These are phyloP conservation scores for Macrotis lagotis DNA, from an alignment of 2,113 vertebrate genomes.

Conservation along the genomic window DNA sequence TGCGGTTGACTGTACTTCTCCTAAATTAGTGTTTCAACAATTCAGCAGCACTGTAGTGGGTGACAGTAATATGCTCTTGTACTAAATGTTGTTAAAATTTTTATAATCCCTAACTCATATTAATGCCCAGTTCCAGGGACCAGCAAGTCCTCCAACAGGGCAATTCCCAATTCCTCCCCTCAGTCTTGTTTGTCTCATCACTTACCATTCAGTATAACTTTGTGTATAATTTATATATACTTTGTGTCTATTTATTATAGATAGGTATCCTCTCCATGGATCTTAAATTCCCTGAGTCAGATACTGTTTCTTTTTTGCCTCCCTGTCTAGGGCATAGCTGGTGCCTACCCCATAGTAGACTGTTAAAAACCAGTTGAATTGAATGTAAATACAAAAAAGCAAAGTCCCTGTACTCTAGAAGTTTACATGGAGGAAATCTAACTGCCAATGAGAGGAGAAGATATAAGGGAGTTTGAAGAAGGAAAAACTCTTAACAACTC, in stretches of 20 bases:
- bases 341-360: neutral
- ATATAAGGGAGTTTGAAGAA: neutral
- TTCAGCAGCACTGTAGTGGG: neutral
- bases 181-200: neutral
- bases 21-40: neutral
- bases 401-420: neutral
- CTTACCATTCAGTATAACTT: neutral
- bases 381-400: neutral
- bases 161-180: neutral
- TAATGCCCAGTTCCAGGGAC: neutral
- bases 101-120: neutral
- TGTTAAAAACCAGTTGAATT: neutral
- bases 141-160: neutral
- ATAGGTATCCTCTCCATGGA: neutral
- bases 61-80: neutral
- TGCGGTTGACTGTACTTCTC: neutral
- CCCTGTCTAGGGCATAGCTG: neutral
- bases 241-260: neutral
- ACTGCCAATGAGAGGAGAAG: neutral
- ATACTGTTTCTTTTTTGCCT: neutral
- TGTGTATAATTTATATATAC: neutral
- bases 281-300: neutral
- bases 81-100: neutral
- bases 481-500: neutral
- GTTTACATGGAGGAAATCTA: neutral